A percentile compares a stretch with the other conserved stretches of the same genome.
phyloP scores from a whole-genome alignment of 2,888 invertebrate species.

The Dryocosmus kuriphilus region DNA sequence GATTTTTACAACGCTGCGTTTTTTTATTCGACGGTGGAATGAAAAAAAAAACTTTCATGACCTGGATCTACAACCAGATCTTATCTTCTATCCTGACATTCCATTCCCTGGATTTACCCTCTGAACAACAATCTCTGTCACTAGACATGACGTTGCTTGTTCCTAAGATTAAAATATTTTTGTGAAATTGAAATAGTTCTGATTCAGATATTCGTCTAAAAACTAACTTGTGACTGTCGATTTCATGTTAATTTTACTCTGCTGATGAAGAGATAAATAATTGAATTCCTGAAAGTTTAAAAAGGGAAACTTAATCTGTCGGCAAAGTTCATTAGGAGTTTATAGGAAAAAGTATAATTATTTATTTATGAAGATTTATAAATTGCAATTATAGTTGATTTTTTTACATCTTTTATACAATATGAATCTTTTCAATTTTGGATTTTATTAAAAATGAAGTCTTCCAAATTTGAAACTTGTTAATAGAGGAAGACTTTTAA shows the following conservation, averaged over 20 bases:
- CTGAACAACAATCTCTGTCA: slow-evolving; percentile 31
- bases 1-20: background rate
- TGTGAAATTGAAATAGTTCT: slow-evolving; percentile 24
- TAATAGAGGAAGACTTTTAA: too few species aligned
- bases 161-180: slow-evolving; percentile 35
- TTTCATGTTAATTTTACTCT: background rate
- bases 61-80: slow-evolving; percentile 30
- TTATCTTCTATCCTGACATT: slow-evolving; percentile 34
- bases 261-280: background rate
- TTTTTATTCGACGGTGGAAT: background rate
- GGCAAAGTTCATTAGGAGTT: background rate
- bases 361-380: background rate
- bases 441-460: too few species aligned
- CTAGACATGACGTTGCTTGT: slow-evolving; percentile 17
- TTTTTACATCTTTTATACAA: too few species aligned
- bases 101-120: slow-evolving; percentile 29
- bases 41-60: slow-evolving; percentile 22
- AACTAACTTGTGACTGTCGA: slow-evolving; percentile 9
- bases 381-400: too few species aligned
- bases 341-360: background rate
- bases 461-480: too few species aligned
- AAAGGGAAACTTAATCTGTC: background rate
- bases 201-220: background rate
- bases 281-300: background rate
- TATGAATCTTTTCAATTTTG: too few species aligned